Base-by-base conservation (phyloP, 2,797 vertebrate genomes). In the Siniperca scherzeri region DNA sequence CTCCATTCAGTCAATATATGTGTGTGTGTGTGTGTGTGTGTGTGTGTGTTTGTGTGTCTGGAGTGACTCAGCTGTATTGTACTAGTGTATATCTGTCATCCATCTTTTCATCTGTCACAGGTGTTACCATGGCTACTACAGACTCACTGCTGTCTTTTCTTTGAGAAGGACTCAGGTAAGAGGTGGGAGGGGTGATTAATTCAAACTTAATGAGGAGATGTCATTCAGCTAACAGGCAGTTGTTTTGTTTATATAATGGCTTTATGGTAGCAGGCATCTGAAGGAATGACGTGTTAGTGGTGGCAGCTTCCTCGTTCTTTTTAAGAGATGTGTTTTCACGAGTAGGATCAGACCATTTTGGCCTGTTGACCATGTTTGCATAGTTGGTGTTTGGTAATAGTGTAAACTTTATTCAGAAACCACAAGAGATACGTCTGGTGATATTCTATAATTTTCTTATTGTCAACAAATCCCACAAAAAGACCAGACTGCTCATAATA, bases 161-260 rank as follows among this genome's bases (percentile, higher is more conserved):
- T 94, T 95, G 95, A 96, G 92, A 95, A 93, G 91, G 93, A 95
- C 91, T 77, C 95, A 96, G 96, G 95, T 96, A 96, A 96, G 93
- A 88, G 70, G 86, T 70, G 76, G 81, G 85, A 64, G 65, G 69
- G 79, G 84, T 65, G 80, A 70, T 25, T 25, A n/a, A 80, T 65
- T 80, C 66, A 62, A 68, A 78, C 71, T 42, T 53, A 79, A 77
- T 38, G 73, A 62, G n/a, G 55, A 19, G 70, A 40, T 77, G 57
- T 50, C 61, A 55, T 53, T 77, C 56, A 21, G 7, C 25, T 75
- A n/a, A 78, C 7, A 52, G 19, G 40, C n/a, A 38, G 33, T n/a
- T 19, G 53, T 42, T 38, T 36, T 38, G 2, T 59, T 61, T 59
- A 38, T 55, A 19, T 52, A 64, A 65, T 50, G 40, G 27, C 13